These are phyloP conservation scores for Zaprionus vittiger DNA, from an alignment of 1,140 invertebrate genomes.

Conservation along the genomic window DNA sequence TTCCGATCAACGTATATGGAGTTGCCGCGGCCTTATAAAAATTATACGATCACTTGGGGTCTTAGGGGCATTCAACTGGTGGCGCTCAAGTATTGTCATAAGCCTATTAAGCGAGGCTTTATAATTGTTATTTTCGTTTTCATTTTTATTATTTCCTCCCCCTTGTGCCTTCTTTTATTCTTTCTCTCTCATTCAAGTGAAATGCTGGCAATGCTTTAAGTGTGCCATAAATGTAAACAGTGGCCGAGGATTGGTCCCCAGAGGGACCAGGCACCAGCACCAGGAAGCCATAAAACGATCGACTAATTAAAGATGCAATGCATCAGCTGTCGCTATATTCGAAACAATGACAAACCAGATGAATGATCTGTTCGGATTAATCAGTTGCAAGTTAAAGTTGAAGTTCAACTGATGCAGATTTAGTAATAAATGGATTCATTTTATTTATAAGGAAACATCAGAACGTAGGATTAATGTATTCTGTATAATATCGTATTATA, in stretches of 20 bases:
- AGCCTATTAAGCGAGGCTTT: slow-evolving; percentile 69
- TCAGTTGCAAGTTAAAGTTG: neutral
- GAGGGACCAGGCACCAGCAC: slow-evolving; percentile 21
- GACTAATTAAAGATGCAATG: slow-evolving; percentile 67
- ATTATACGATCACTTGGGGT: slow-evolving; percentile 54
- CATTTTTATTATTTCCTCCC: slow-evolving; percentile 4
- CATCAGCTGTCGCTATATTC: slow-evolving; percentile 31
- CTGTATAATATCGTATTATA: neutral
- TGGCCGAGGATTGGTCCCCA: slow-evolving; percentile 54
- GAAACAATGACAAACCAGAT: slow-evolving; percentile 16
- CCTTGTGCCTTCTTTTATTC: slow-evolving; percentile 20
- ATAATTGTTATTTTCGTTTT: slow-evolving; percentile 35
- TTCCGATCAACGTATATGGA: slow-evolving; percentile 57
- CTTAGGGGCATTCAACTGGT: slow-evolving; percentile 75
- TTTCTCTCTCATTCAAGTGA: slow-evolving; percentile 28
- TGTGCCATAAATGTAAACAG: slow-evolving; percentile 66
- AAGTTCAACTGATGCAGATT: neutral
- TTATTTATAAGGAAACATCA: too few relatives aligned
- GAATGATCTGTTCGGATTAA: slow-evolving; percentile 27
- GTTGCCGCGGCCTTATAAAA: slow-evolving; percentile 60
- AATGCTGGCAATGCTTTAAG: slow-evolving; percentile 49
- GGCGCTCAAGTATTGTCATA: slow-evolving; percentile 72
- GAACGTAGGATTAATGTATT: too few relatives aligned
- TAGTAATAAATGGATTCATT: neutral
- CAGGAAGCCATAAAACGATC: slow-evolving; percentile 77